Evolutionary conservation across 2,113 vertebrate species (phyloP), one percentile per base, ranked within the genome.

Genomic region (Pyxicephalus adspersus): DNA sequence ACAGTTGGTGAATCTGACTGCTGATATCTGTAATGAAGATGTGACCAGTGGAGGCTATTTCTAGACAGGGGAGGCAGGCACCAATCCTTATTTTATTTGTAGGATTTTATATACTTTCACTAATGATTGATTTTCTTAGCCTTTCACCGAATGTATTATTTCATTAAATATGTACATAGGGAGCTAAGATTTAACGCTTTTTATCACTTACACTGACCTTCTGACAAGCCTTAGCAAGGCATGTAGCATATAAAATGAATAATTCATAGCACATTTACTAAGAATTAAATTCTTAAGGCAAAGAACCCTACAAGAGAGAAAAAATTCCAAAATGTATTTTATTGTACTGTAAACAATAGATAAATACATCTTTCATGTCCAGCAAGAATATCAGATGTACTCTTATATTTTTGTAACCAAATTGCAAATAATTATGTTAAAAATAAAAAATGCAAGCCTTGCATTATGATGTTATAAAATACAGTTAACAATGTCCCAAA

Each of bases 111-210:
- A 28, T 25, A 52, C 34, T 80, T 16, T 52, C 23, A 72, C 72
- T 58, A 67, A 34, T 78, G 51, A 78, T 78, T 68, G 51, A 67
- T 78, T 78, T 80, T 80, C 54, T 70, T 81, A 72, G 58, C 57
- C 78, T 61, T 58, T 55, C n/a, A 52, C 55, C 38, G 72, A 80
- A 52, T 63, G 31, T 51, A 63, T 64, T 57, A 80, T 63, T 71
- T 80, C 67, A 80, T 71, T 72, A 72, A 80, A 80, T 63, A 80
- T 80, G 66, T 80, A 71, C 66, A 72, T 71, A 63, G 77, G 52
- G 55, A 63, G 52, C 66, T 71, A 80, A 61, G 45, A 72, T 25
- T 67, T 71, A 68, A 52, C 66, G 72, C 66, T 67, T 72, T 80
- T 70, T 72, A 64, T 80, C 67, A 60, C 67, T 72, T 72, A 52